Evolutionary conservation across 2,888 invertebrate genomes (phyloP).

Genomic region (Synergus itoensis): DNA sequence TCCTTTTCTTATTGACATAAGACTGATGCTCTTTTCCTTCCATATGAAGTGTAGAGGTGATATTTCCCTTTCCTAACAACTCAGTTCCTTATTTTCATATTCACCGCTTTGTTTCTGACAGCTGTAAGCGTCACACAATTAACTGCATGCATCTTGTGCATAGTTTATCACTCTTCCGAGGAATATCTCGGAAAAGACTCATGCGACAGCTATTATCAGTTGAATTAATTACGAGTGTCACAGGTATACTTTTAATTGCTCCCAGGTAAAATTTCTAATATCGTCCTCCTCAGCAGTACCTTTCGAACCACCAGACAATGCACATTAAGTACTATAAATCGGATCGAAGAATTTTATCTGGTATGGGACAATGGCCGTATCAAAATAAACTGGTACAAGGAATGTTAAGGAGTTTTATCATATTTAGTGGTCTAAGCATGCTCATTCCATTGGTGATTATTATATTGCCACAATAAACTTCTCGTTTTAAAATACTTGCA

Average conservation of each 20-base stretch:
- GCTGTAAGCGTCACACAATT: not conserved
- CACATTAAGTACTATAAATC: not conserved
- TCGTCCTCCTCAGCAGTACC: not conserved
- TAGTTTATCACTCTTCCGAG: not conserved
- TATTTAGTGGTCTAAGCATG: not conserved
- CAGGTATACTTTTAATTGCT: constrained; percentile 1
- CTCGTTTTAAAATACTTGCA: not conserved
- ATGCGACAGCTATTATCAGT: not conserved
- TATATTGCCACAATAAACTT: not conserved
- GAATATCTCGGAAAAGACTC: not conserved
- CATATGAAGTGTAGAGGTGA: not conserved
- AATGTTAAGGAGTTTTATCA: not conserved
- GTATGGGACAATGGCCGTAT: not conserved
- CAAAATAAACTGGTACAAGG: not conserved
- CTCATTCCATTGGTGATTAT: not conserved
- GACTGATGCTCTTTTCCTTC: not conserved
- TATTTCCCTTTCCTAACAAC: not conserved
- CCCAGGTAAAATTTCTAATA: not conserved
- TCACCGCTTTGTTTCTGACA: not conserved
- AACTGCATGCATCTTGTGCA: not conserved
- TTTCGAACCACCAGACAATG: not conserved
- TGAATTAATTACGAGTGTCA: not conserved
- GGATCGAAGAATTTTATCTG: not conserved
- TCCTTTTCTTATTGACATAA: not conserved
- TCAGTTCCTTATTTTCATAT: not conserved